Conservation (phyloP, 2,888 invertebrate genomes). For the Julus scanicus region DNA sequence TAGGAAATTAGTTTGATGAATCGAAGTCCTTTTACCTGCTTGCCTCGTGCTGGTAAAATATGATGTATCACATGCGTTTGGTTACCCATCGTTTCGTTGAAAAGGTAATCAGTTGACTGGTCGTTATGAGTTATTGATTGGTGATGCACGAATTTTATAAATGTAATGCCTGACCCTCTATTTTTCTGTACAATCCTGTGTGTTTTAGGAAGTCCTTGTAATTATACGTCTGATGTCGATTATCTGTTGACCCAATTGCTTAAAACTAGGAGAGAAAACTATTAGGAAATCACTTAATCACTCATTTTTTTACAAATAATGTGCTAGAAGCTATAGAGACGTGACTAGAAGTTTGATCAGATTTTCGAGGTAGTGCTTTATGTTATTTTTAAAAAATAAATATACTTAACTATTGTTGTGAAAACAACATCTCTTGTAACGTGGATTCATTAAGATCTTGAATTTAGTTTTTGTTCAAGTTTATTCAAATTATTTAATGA, state of each 20-base stretch:
- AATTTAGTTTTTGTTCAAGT: too few species aligned
- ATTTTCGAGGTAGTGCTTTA: too few species aligned
- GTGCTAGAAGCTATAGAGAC: too few species aligned
- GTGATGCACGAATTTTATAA: neutral
- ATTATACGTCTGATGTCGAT: neutral
- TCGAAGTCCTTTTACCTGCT: slow-evolving; percentile 44
- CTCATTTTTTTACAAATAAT: neutral
- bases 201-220: neutral
- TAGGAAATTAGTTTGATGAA: slow-evolving; percentile 48
- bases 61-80: neutral
- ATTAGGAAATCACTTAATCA: neutral
- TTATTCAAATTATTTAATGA: too few species aligned
- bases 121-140: neutral
- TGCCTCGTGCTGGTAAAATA: neutral
- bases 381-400: too few species aligned
- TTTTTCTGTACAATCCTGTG: too few species aligned
- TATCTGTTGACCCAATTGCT: neutral
- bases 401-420: too few species aligned
- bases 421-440: too few species aligned
- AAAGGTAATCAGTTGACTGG: slow-evolving; percentile 9
- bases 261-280: neutral
- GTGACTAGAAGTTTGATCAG: too few species aligned
- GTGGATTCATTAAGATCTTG: too few species aligned
- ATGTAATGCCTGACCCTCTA: neutral
- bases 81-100: neutral